Percentiles rank a stretch among this genome's conserved stretches.
These are phyloP conservation scores for Streptopelia turtur DNA, from an alignment of 2,797 vertebrate genomes.

Conservation along the genomic window DNA sequence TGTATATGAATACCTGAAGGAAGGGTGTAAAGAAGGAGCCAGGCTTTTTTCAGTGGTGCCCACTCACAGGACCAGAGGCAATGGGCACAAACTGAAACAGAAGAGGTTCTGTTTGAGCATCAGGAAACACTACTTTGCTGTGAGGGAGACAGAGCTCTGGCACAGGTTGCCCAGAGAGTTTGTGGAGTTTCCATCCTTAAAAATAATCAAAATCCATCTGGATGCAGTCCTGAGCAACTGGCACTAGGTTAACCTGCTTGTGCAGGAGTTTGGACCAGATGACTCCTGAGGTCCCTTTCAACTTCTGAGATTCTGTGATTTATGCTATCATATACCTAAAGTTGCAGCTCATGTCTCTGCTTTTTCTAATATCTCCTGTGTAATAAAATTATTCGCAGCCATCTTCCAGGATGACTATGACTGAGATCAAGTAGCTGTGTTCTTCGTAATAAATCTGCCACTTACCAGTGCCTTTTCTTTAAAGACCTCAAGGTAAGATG, in stretches of 20 bases:
- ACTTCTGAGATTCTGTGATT: background rate
- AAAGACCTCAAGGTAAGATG: background rate
- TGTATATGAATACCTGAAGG: background rate
- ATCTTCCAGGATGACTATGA: background rate
- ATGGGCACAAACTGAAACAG: background rate
- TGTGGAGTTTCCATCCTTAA: background rate
- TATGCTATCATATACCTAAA: background rate
- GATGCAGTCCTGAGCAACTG: rapidly evolving
- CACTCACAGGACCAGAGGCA: background rate
- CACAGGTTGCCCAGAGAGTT: background rate
- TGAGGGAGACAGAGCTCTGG: background rate
- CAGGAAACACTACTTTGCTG: background rate
- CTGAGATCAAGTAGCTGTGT: background rate
- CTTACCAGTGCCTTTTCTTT: background rate
- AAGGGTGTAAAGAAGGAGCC: background rate
- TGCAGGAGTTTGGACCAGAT: background rate
- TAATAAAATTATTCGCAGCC: background rate
- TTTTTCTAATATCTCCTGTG: background rate
- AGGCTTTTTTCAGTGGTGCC: background rate
- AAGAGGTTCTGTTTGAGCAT: background rate
- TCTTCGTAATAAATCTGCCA: background rate
- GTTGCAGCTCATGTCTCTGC: background rate
- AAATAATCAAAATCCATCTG: background rate
- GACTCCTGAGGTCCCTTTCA: background rate
- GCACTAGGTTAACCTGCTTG: background rate